These are phyloP conservation scores for Macroramphosus scolopax DNA, from an alignment of 2,797 vertebrate species.

Conservation along the genomic window DNA sequence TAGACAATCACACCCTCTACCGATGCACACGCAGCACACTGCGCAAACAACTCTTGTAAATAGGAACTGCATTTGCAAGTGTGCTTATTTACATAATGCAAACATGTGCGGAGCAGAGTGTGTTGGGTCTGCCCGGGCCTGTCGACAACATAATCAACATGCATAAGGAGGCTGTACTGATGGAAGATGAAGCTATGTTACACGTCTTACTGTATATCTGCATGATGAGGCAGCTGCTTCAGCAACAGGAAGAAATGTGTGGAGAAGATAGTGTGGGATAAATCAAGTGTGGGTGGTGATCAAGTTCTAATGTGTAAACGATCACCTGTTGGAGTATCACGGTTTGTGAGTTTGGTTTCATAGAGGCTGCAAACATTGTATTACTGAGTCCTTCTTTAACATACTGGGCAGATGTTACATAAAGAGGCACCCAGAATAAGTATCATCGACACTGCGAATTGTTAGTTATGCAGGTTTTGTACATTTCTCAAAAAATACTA, in stretches of 20 bases:
- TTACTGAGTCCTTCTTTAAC: not conserved
- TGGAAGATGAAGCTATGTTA: conserved; percentile 19
- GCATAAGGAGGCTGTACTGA: conserved; percentile 1
- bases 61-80: conserved; percentile 40
- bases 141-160: conserved; percentile 17
- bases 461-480: not conserved
- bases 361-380: conserved; percentile 12
- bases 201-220: conserved; percentile 5
- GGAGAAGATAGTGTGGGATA: too few species aligned
- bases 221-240: conserved; percentile 12
- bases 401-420: not conserved
- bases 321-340: conserved; percentile 14
- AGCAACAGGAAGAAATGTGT: conserved; percentile 4
- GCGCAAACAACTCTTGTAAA: conserved; percentile 45
- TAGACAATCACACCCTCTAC: conserved; percentile 78
- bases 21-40: conserved; percentile 64
- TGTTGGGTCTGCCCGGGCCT: too few species aligned
- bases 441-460: too few species aligned
- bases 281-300: too few species aligned
- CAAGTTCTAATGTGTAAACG: conserved; percentile 1
- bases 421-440: too few species aligned
- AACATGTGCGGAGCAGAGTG: conserved; percentile 30
- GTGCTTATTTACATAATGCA: conserved; percentile 47
- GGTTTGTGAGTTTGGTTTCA: not conserved
- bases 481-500: too few species aligned